These are phyloP conservation scores for Chironomus striatipennis DNA, from an alignment of 1,140 invertebrate genomes.

Conservation along the genomic window DNA sequence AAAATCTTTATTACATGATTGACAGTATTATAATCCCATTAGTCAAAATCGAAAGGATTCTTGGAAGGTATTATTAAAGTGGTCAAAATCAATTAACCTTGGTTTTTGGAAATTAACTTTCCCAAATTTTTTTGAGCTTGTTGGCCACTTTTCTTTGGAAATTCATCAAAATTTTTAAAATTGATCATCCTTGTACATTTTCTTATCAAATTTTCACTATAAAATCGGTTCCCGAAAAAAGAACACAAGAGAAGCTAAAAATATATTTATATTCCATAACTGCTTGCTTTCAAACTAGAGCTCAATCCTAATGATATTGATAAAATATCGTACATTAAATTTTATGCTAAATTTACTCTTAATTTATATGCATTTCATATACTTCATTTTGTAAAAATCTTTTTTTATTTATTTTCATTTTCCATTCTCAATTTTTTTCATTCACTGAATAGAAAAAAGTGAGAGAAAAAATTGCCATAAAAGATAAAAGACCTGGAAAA, in stretches of 20 bases:
- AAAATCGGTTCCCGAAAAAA: conserved; percentile 7
- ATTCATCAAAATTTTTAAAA: no score
- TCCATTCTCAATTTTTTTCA: neutral
- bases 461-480: neutral
- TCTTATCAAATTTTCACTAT: conserved; percentile 7
- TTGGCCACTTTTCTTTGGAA: no score
- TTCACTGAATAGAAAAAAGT: neutral
- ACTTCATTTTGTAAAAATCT: neutral
- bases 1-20: no score
- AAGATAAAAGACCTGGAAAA: neutral
- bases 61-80: no score
- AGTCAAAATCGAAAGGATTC: no score
- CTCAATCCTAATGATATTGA: conserved; percentile 18
- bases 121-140: no score
- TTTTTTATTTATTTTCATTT: conserved; percentile 11
- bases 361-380: conserved; percentile 16
- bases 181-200: neutral
- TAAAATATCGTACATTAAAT: conserved; percentile 23
- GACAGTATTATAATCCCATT: no score
- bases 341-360: conserved; percentile 20
- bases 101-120: no score
- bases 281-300: conserved; percentile 20
- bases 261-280: conserved; percentile 17
- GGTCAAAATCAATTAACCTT: no score
- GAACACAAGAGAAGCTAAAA: conserved; percentile 16